Conservation (phyloP, 2,113 vertebrate species). For the Pteronura brasiliensis region DNA sequence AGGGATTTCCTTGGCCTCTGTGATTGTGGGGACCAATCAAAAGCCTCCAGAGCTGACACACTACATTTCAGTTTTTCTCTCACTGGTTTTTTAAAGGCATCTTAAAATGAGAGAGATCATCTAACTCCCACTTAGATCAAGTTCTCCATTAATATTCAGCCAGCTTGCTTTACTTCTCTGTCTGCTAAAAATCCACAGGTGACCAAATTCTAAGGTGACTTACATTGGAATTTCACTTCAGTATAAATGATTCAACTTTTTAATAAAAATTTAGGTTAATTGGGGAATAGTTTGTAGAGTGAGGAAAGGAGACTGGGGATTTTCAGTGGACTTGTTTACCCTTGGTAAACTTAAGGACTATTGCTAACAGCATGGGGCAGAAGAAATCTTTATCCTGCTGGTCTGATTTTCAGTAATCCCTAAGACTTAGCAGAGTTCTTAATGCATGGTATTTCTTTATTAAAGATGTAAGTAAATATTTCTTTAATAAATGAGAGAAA, state of each 20-base stretch:
- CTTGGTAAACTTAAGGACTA: neutral
- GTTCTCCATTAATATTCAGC: neutral
- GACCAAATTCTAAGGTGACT: slow-evolving; percentile 40
- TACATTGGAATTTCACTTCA: neutral
- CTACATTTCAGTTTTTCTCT: neutral
- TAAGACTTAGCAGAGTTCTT: neutral
- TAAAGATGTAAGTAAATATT: neutral
- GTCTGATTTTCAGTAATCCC: neutral
- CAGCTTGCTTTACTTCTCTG: slow-evolving; percentile 1
- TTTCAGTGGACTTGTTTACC: neutral
- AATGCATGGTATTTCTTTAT: neutral
- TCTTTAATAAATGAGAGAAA: neutral
- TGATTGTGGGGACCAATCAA: neutral
- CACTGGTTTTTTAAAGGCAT: slow-evolving; percentile 22
- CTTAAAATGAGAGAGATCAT: slow-evolving; percentile 47
- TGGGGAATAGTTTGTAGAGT: neutral
- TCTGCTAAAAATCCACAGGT: slow-evolving; percentile 16
- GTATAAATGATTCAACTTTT: neutral
- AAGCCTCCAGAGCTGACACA: neutral
- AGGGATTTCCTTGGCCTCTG: slow-evolving; percentile 33
- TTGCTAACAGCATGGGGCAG: neutral
- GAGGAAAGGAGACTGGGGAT: neutral
- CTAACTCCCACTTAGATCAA: slow-evolving; percentile 38
- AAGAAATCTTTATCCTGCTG: neutral
- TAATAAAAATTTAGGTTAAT: slow-evolving; percentile 1